Percentiles rank a stretch among this genome's conserved stretches.
Conservation (phyloP, 2,888 invertebrate species). For the Trissolcus japonicus region DNA sequence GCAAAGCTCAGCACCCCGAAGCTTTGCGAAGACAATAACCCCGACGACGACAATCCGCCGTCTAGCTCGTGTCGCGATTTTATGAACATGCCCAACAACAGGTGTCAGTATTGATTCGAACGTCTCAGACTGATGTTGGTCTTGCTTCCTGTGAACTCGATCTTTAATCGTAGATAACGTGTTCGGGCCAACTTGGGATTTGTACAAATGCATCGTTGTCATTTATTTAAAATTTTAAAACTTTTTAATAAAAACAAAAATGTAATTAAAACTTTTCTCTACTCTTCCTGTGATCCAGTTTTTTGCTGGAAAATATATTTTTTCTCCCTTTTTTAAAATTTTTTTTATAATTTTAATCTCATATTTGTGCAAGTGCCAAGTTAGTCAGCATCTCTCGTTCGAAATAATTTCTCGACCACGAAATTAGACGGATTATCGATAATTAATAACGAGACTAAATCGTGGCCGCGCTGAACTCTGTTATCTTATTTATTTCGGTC, state of each 20-base stretch:
- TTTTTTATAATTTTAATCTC: neutral
- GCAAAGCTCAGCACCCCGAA: constrained; percentile 27
- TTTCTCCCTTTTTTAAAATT: neutral
- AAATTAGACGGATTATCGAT: too few relatives aligned
- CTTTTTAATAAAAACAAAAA: too few relatives aligned
- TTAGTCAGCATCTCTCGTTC: neutral
- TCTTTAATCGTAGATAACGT: neutral
- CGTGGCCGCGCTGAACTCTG: neutral
- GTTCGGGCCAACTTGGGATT: neutral
- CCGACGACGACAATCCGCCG: constrained; percentile 78
- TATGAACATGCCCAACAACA: constrained; percentile 66
- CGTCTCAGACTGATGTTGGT: neutral
- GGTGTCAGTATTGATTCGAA: constrained; percentile 65
- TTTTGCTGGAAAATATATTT: too few relatives aligned
- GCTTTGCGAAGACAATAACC: constrained; percentile 67
- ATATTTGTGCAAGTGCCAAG: constrained; percentile 6
- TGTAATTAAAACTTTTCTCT: too few relatives aligned
- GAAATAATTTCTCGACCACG: neutral
- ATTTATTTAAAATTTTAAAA: too few relatives aligned
- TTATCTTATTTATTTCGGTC: neutral
- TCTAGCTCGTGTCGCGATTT: constrained; percentile 78
- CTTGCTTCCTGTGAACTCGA: too few relatives aligned
- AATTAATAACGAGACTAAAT: neutral
- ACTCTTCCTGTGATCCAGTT: too few relatives aligned
- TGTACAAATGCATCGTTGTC: constrained; percentile 2